Conservation (phyloP, 1,140 invertebrate genomes). For the Drosophila equinoxialis region DNA sequence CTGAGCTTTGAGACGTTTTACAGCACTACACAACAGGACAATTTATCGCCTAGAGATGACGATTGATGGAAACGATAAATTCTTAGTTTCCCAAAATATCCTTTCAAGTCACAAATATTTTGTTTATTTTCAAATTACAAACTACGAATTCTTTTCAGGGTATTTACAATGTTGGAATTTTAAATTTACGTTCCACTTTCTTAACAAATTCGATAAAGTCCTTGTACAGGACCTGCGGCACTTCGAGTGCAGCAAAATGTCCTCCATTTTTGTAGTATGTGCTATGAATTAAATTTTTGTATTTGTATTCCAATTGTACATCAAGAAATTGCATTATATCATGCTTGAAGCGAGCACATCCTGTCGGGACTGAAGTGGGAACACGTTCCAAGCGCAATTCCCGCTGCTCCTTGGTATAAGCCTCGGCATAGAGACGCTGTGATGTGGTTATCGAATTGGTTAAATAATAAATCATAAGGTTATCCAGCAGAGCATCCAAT, state of each 20-base stretch:
- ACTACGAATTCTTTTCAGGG: not conserved
- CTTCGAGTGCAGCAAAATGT: slow-evolving; percentile 93
- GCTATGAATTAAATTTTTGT: slow-evolving; percentile 86
- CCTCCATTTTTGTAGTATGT: slow-evolving; percentile 88
- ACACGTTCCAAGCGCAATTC: slow-evolving; percentile 84
- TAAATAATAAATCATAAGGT: slow-evolving; percentile 95
- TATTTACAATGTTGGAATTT: slow-evolving; percentile 53
- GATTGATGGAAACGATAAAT: not conserved
- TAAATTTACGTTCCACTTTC: slow-evolving; percentile 73
- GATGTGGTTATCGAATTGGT: slow-evolving; percentile 90
- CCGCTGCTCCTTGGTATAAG: slow-evolving; percentile 82
- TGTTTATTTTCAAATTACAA: not conserved
- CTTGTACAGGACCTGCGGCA: slow-evolving; percentile 87
- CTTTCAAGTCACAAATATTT: not conserved
- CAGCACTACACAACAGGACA: slow-evolving; percentile 2
- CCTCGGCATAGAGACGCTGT: slow-evolving; percentile 90
- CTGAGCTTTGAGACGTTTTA: not conserved
- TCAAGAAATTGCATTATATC: slow-evolving; percentile 86
- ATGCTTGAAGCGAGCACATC: slow-evolving; percentile 87
- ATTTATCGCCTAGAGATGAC: slow-evolving; percentile 14
- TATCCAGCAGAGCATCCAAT: slow-evolving; percentile 92
- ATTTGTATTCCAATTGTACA: slow-evolving; percentile 85
- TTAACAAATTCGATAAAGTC: slow-evolving; percentile 85
- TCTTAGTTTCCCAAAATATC: not conserved
- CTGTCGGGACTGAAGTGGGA: slow-evolving; percentile 86